Evolutionary conservation across 2,797 vertebrate species (phyloP).

Genomic region (Acipenser transmontanus): DNA sequence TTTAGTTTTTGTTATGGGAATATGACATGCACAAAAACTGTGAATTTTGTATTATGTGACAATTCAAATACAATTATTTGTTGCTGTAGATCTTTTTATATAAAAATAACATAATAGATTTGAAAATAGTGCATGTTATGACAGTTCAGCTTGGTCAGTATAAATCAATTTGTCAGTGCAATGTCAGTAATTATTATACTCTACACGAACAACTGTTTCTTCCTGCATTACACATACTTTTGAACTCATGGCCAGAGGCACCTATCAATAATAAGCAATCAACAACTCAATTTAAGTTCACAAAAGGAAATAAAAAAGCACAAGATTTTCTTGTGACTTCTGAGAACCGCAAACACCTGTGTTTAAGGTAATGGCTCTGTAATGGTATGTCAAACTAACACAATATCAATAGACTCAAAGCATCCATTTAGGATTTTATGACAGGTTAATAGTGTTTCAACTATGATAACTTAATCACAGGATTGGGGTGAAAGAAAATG

Average conservation of each 20-base stretch:
- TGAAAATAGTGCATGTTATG: slow-evolving; percentile 15
- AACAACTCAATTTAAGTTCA: slow-evolving; percentile 46
- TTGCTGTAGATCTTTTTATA: too few species aligned
- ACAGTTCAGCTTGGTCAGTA: slow-evolving; percentile 26
- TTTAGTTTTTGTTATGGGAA: too few species aligned
- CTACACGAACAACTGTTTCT: slow-evolving; percentile 58
- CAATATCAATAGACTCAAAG: slow-evolving; percentile 37
- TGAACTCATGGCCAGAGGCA: slow-evolving; percentile 41
- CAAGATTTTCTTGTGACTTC: slow-evolving; percentile 47
- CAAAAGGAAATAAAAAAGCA: slow-evolving; percentile 27
- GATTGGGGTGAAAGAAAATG: slow-evolving; percentile 9
- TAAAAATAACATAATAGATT: too few species aligned
- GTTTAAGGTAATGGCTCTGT: slow-evolving; percentile 50
- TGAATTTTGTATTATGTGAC: too few species aligned
- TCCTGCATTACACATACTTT: slow-evolving; percentile 47
- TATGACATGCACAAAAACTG: too few species aligned
- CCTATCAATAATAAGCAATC: slow-evolving; percentile 34
- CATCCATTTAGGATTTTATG: slow-evolving; percentile 27
- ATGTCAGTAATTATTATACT: slow-evolving; percentile 59
- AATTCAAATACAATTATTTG: too few species aligned
- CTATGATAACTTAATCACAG: slow-evolving; percentile 43
- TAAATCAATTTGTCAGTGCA: slow-evolving; percentile 51
- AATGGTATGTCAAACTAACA: slow-evolving; percentile 48
- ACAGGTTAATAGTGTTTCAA: slow-evolving; percentile 41
- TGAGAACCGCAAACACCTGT: slow-evolving; percentile 65